Percentiles rank a stretch among this genome's conserved stretches.
Conservation (phyloP, 2,797 vertebrate species). For the Carduelis carduelis region DNA sequence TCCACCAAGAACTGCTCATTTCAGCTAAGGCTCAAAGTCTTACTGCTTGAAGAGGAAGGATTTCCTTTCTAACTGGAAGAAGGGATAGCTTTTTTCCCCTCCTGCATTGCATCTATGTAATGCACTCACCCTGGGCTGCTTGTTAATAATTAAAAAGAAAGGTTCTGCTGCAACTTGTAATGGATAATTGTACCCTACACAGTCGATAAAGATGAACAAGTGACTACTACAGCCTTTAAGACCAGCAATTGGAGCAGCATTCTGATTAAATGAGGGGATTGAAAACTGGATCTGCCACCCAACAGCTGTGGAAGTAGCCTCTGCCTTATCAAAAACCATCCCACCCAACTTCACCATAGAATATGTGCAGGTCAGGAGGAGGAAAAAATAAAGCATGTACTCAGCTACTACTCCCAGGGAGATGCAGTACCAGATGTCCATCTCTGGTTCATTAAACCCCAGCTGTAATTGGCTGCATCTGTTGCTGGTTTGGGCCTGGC, state of each 20-base stretch:
- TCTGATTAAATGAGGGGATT: not conserved
- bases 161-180: not conserved
- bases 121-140: not conserved
- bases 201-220: not conserved
- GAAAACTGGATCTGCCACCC: not conserved
- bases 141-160: slow-evolving; percentile 40
- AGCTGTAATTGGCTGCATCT: not conserved
- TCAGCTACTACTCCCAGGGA: not conserved
- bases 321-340: not conserved
- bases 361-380: not conserved
- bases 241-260: not conserved
- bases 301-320: not conserved
- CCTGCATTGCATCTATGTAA: not conserved
- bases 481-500: not conserved
- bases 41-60: not conserved
- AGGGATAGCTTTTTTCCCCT: not conserved
- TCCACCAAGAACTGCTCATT: not conserved
- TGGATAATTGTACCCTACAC: not conserved
- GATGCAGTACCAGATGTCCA: not conserved
- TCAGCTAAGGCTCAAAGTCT: not conserved
- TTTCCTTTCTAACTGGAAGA: not conserved
- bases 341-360: not conserved
- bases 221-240: not conserved
- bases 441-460: not conserved
- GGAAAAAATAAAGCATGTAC: not conserved